Percentiles rank a stretch among this genome's conserved stretches.
Evolutionary conservation across 2,113 vertebrate species (phyloP).

Genomic region (Micronycteris hirsuta): DNA sequence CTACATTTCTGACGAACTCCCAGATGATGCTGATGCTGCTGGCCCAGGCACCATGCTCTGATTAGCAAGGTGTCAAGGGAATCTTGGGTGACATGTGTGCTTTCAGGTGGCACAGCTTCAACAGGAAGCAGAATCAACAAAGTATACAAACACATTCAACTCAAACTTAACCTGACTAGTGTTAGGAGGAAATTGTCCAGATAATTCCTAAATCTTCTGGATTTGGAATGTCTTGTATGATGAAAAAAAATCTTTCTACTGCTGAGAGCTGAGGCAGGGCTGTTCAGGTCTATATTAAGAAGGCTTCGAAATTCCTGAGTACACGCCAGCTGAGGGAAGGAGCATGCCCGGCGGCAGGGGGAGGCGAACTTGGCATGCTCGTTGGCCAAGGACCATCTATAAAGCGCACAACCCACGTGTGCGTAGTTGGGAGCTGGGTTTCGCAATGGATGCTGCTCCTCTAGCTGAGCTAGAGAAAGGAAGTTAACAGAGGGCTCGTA

Average conservation of each 20-base stretch:
- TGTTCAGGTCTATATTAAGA: background rate
- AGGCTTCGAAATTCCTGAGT: background rate
- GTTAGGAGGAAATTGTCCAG: background rate
- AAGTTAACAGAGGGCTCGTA: background rate
- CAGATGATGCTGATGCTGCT: background rate
- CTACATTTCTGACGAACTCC: background rate
- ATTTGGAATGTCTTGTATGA: background rate
- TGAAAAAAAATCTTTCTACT: background rate
- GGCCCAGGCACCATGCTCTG: background rate
- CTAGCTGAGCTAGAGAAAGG: background rate
- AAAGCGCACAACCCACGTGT: background rate
- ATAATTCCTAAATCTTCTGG: background rate
- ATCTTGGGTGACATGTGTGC: background rate
- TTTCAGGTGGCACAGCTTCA: background rate
- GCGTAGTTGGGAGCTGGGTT: background rate
- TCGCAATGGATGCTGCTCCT: background rate
- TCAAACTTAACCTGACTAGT: background rate
- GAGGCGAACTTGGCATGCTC: background rate
- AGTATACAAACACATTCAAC: background rate
- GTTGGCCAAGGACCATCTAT: background rate
- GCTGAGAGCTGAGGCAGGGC: background rate
- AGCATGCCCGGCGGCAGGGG: background rate
- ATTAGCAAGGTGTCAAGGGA: constrained; percentile 20
- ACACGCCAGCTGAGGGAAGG: background rate
- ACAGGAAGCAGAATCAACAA: background rate